Percentiles rank a stretch among this genome's conserved stretches.
Evolutionary conservation across 2,888 invertebrate genomes (phyloP).

Genomic region (Loripinus fragilis): DNA sequence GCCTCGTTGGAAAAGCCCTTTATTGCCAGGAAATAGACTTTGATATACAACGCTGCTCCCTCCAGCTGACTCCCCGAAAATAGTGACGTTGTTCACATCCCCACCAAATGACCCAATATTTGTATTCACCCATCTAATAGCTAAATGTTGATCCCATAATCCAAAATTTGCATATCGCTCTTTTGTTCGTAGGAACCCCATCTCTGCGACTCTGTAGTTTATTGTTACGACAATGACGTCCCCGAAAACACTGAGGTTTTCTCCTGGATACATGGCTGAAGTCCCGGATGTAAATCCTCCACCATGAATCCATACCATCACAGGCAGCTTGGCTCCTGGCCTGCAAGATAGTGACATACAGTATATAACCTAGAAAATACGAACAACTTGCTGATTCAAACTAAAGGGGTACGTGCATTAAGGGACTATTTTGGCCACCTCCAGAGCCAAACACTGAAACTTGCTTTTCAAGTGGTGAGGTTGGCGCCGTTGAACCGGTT

Average conservation of each 20-base stretch:
- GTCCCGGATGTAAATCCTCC: background rate
- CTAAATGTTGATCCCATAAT: background rate
- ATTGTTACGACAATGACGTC: background rate
- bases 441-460: too few relatives aligned
- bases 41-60: background rate
- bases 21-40: background rate
- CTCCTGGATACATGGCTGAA: background rate
- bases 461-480: too few relatives aligned
- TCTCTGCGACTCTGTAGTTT: background rate
- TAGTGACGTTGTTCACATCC: background rate
- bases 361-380: too few relatives aligned
- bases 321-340: background rate
- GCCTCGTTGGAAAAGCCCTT: background rate
- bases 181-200: background rate
- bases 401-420: too few relatives aligned
- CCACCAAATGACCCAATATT: background rate
- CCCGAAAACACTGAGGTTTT: background rate
- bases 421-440: too few relatives aligned
- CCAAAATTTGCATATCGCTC: background rate
- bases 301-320: slow-evolving; percentile 2
- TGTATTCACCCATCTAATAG: background rate
- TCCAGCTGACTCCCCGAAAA: background rate
- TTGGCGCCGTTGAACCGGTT: too few relatives aligned
- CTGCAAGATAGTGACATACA: too few relatives aligned
- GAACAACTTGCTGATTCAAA: too few relatives aligned